Conservation (phyloP, 2,888 invertebrate species). For the Vesta saturnalis region DNA sequence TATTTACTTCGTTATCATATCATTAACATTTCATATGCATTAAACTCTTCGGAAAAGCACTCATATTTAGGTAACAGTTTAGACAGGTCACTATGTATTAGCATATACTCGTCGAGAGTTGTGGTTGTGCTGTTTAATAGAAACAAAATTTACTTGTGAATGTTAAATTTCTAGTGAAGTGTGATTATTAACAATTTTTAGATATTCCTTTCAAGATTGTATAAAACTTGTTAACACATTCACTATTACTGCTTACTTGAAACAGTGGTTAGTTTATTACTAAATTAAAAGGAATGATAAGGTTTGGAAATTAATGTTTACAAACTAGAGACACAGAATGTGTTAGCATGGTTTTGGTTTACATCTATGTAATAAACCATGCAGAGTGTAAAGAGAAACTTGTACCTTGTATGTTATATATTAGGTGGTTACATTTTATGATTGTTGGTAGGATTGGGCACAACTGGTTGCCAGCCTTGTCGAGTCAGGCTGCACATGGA, state of each 20-base stretch:
- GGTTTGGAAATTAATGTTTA: no score
- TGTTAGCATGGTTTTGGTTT: neutral
- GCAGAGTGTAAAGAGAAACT: neutral
- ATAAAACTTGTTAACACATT: neutral
- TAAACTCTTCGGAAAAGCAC: constrained; percentile 42
- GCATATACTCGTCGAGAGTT: constrained; percentile 13
- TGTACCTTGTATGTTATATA: neutral
- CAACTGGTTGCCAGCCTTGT: constrained; percentile 87
- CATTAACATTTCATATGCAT: constrained; percentile 43
- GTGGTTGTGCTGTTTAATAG: constrained; percentile 53
- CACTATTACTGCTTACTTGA: neutral
- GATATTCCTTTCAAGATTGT: no score
- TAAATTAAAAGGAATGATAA: no score
- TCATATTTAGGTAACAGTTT: constrained; percentile 42
- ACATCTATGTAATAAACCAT: neutral
- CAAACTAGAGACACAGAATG: no score
- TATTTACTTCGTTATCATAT: constrained; percentile 15
- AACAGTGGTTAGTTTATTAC: no score
- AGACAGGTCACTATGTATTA: constrained; percentile 15
- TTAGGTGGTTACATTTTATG: constrained; percentile 37
- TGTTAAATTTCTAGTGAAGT: neutral
- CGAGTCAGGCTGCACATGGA: constrained; percentile 85
- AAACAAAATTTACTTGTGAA: constrained; percentile 39
- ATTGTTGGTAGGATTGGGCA: constrained; percentile 78
- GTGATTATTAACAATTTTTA: neutral